These are phyloP conservation scores for Ammospiza caudacuta DNA, from an alignment of 2,113 vertebrate genomes.

Conservation along the genomic window DNA sequence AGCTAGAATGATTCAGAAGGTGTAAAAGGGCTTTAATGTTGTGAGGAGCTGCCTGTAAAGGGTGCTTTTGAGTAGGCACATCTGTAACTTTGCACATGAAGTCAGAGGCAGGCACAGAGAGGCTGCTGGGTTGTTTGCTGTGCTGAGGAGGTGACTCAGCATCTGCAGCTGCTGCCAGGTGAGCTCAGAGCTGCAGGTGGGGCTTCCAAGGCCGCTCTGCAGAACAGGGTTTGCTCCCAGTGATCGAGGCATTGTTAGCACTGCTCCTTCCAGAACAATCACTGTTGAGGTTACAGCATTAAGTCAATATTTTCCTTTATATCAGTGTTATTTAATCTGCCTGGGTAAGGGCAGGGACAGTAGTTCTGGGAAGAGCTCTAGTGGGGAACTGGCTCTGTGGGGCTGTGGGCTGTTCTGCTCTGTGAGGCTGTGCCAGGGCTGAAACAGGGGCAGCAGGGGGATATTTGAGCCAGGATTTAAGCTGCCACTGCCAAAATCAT, in stretches of 20 bases:
- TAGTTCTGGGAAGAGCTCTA: neutral
- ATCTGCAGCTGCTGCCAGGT: neutral
- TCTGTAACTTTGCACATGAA: conserved; percentile 6
- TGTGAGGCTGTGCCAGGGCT: neutral
- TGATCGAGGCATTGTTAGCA: neutral
- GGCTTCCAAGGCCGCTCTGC: neutral
- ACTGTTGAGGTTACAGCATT: neutral
- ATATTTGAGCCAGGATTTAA: neutral
- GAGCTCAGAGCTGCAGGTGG: neutral
- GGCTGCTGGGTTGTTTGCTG: neutral
- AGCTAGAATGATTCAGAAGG: conserved; percentile 36
- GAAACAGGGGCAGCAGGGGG: neutral
- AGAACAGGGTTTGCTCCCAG: neutral
- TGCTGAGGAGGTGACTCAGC: neutral
- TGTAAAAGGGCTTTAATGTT: conserved; percentile 31
- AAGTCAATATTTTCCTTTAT: neutral
- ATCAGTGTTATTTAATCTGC: neutral
- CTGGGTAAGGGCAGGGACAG: neutral
- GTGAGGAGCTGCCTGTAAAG: neutral
- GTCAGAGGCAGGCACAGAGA: neutral
- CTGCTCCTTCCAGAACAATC: neutral
- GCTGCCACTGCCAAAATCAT: neutral
- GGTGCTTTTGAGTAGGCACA: neutral
- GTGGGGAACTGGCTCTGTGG: neutral
- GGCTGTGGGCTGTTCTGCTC: neutral